Conservation (phyloP, 2,113 vertebrate genomes). For the Pangasianodon hypophthalmus region DNA sequence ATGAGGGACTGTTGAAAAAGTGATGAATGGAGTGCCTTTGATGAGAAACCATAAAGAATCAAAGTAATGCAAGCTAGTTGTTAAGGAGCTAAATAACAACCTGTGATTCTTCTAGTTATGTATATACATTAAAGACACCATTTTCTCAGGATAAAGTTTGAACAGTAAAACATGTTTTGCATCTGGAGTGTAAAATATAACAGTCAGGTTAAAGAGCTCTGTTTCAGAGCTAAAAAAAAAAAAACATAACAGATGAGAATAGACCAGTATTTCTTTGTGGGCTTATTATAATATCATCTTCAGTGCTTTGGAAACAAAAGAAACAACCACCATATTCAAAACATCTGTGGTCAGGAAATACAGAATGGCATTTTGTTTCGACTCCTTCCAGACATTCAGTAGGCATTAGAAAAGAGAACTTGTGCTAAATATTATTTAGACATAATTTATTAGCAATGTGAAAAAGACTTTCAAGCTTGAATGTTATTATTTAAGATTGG, state of each 20-base stretch:
- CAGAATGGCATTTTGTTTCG: slow-evolving; percentile 38
- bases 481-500: slow-evolving; percentile 17
- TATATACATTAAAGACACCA: not conserved
- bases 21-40: slow-evolving; percentile 23
- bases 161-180: not conserved
- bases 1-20: not conserved
- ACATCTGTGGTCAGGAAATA: slow-evolving; percentile 46
- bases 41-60: slow-evolving; percentile 12
- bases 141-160: not conserved
- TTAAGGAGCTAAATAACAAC: slow-evolving; percentile 21
- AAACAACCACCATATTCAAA: slow-evolving; percentile 39
- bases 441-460: slow-evolving; percentile 18
- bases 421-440: slow-evolving; percentile 24
- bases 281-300: slow-evolving; percentile 28
- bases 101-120: not conserved
- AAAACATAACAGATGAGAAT: slow-evolving; percentile 1
- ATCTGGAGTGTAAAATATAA: not conserved
- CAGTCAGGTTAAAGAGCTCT: not conserved
- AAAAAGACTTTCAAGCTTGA: slow-evolving; percentile 21
- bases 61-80: not conserved
- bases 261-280: slow-evolving; percentile 26
- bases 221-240: not conserved
- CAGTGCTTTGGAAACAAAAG: slow-evolving; percentile 43
- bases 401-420: slow-evolving; percentile 39
- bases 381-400: slow-evolving; percentile 45